These are phyloP conservation scores for Philotrypesis tridentata DNA, from an alignment of 1,140 invertebrate species.

Conservation along the genomic window DNA sequence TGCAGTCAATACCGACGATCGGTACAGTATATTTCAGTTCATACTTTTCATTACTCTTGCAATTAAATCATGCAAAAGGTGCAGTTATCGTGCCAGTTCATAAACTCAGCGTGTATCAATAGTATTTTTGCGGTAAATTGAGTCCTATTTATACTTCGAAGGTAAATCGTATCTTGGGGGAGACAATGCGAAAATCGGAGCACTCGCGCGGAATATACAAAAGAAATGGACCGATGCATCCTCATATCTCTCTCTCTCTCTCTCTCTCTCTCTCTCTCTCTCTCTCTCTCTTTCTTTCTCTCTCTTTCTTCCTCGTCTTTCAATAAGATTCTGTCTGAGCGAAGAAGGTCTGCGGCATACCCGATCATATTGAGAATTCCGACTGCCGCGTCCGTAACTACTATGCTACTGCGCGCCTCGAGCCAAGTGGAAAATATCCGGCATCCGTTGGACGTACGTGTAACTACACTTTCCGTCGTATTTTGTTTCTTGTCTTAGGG, in stretches of 20 bases:
- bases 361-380: constrained; percentile 24
- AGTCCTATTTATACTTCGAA: neutral
- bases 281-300: too few relatives aligned
- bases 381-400: constrained; percentile 6
- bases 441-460: neutral
- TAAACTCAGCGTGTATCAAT: neutral
- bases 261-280: constrained; percentile 35
- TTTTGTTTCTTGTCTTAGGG: neutral
- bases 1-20: too few relatives aligned
- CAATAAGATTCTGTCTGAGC: constrained; percentile 65
- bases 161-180: neutral
- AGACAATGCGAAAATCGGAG: constrained; percentile 20
- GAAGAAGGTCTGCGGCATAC: constrained; percentile 23
- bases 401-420: neutral
- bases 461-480: neutral
- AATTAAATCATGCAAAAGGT: too few relatives aligned
- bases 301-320: constrained; percentile 54
- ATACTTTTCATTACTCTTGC: too few relatives aligned
- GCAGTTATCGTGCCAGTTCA: neutral
- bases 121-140: constrained; percentile 24
- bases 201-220: constrained; percentile 5
- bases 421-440: constrained; percentile 36
- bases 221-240: neutral
- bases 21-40: too few relatives aligned
- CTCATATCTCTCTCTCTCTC: constrained; percentile 52